Evolutionary conservation across 2,888 invertebrate genomes (phyloP), one percentile per base, ranked within the genome.

Genomic region (Calephelis perditalis): DNA sequence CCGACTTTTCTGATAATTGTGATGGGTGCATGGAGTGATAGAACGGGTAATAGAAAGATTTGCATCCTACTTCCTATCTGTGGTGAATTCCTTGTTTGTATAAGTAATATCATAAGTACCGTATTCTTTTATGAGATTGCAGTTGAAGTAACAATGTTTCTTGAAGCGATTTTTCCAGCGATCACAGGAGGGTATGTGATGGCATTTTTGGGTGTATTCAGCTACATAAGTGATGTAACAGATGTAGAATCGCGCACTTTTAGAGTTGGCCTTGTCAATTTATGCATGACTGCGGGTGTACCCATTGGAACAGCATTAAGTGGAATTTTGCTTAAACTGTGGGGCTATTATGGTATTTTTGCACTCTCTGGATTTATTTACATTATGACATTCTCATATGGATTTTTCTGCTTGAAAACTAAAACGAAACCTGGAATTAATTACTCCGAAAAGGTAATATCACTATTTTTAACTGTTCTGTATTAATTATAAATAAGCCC

Each of bases 21-120:
- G 54, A 83, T 93, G 76, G 93, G 93, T 8, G 92, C 93, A 0
- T 93, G 93, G 93, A 92, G 92, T 67, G 93, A 93, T 66, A 82
- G 91, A 57, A 91, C 91, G 5, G 92, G 92, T 1, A 86, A 91
- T 56, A 80, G 93, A 63, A 93, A 92, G 75, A 70, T 92, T 3
- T 92, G 92, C 63, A 92, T 93, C 66, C 68, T 93, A 0, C 66
- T 92, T 26, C 93, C 93, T 3, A 78, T 93, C 11, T 63, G 86
- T 3, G 92, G 92, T 1, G 92, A 92, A 68, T 76, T 92, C 3
- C 61, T 90, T 58, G 89, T 91, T 1, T 84, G 83, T 61, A 63
- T 88, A 0, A 86, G 89, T 47, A 88, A 92, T 54, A 78, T 92
- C 1, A 37, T 92, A 0, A 92, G 92, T 71, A 91, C 91, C 0